Base-by-base conservation (phyloP, 2,113 vertebrate genomes). In the Myotis brandtii region DNA sequence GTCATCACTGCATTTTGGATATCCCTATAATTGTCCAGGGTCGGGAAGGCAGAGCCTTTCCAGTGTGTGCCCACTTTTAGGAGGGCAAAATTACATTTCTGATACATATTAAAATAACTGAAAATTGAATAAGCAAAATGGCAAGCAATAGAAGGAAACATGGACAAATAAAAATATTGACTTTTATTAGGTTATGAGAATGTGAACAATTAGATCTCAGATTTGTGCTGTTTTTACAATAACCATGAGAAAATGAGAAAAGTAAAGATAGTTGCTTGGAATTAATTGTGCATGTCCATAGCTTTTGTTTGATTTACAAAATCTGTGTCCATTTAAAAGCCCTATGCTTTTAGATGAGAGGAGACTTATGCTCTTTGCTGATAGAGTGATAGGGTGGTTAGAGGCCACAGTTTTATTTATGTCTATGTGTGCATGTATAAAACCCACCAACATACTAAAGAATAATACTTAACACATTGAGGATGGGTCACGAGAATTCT, bases 381-480 rank as follows among this genome's bases (percentile, higher is more conserved):
- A 89, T 81, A 77, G 7, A 95, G 50, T 91, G 77, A 76, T 83
- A 83, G 48, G 3, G 64, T 94, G 66, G 64, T 43, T 81, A 80
- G 43, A 90, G 56, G 72, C 80, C 96, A 73, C 84, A 17, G 73
- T 80, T 96, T 96, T 92, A 96, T 95, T 95, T 96, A 93, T 95
- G 73, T 88, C 70, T 94, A 46, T 96, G 85, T 96, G 34, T 94
- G 20, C 91, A 92, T 43, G 27, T 90, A 95, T 91, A 83, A 97
- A 96, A 87, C n/a, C 79, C 17, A 97, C 76, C 85, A 94, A 93
- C 59, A 84, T 89, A 85, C 59, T 95, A 89, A 90, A 84, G 52
- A 52, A 93, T 92, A 72, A 91, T 48, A 95, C 43, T 96, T 21
- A 54, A 54, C 52, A 54, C 18, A 54, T 7, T 54, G 52, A 54